A percentile compares a stretch with the other conserved stretches of the same genome.
These are phyloP conservation scores for Caenorhabditis angaria DNA, from an alignment of 2,888 invertebrate genomes.

Conservation along the genomic window DNA sequence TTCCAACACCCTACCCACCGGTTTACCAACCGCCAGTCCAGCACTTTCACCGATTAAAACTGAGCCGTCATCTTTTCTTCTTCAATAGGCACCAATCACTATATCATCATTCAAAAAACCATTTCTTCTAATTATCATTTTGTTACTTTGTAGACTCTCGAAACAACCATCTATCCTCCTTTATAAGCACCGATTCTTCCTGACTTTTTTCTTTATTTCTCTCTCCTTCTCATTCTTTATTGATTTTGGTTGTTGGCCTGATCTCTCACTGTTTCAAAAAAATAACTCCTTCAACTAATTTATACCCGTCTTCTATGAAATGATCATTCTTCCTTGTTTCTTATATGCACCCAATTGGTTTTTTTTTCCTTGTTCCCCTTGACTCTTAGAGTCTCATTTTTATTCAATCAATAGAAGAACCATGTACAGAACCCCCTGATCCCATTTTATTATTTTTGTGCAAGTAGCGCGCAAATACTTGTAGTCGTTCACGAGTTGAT, in stretches of 20 bases:
- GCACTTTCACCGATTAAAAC: conserved; percentile 48
- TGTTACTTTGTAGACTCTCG: conserved; percentile 6
- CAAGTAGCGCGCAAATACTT: conserved; percentile 34
- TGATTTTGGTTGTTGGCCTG: conserved; percentile 1
- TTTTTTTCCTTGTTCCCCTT: not conserved
- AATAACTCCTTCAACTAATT: not conserved
- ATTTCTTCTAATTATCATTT: not conserved
- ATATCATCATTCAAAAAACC: not conserved
- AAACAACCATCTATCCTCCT: conserved; percentile 9
- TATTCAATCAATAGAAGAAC: not conserved
- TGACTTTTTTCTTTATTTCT: not conserved
- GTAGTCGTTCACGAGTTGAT: conserved; percentile 44
- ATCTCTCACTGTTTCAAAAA: conserved; percentile 4
- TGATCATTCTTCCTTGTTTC: too few relatives aligned
- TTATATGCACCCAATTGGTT: conserved; percentile 7
- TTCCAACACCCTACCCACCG: conserved; percentile 25
- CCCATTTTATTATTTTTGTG: conserved; percentile 13
- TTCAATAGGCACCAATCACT: conserved; percentile 43
- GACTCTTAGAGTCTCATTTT: conserved; percentile 14
- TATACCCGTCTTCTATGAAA: conserved; percentile 31
- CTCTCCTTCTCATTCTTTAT: not conserved
- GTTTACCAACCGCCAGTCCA: conserved; percentile 33
- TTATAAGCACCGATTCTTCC: conserved; percentile 5
- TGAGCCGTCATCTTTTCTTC: conserved; percentile 43
- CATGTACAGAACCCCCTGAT: conserved; percentile 1